Evolutionary conservation across 2,797 vertebrate species (phyloP).

Genomic region (Halcyon chelicuti): DNA sequence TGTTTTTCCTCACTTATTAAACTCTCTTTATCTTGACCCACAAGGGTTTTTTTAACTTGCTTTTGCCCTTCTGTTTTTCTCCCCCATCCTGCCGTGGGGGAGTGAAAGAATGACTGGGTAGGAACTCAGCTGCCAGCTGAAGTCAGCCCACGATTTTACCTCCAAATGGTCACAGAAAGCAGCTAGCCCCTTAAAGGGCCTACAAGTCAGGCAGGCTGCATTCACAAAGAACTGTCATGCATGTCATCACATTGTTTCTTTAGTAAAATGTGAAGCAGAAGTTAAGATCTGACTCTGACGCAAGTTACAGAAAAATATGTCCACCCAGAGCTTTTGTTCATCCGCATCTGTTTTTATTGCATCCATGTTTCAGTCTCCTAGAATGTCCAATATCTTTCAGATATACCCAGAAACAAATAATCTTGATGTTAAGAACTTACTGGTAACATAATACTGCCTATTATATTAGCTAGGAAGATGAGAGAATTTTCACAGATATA

Average conservation of each 20-base stretch:
- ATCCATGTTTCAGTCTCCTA: neutral
- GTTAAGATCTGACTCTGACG: neutral
- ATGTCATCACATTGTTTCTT: neutral
- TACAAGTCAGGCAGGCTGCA: neutral
- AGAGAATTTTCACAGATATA: neutral
- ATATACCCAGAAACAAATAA: neutral
- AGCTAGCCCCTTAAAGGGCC: accelerated
- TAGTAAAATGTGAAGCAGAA: neutral
- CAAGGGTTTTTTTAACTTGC: neutral
- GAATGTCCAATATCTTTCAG: neutral
- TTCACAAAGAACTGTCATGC: neutral
- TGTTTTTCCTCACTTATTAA: neutral
- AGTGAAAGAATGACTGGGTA: accelerated
- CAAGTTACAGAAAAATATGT: neutral
- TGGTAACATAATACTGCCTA: neutral
- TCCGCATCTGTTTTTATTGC: neutral
- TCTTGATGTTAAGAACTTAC: neutral
- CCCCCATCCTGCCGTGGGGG: accelerated
- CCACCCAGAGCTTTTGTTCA: neutral
- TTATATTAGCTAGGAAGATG: neutral
- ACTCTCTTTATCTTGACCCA: too few relatives aligned
- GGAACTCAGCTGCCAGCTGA: neutral
- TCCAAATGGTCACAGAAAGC: neutral
- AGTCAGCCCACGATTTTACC: neutral
- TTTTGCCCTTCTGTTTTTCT: neutral